phyloP scores from a whole-genome alignment of 2,797 vertebrate species.

The Hippocampus kuda region DNA sequence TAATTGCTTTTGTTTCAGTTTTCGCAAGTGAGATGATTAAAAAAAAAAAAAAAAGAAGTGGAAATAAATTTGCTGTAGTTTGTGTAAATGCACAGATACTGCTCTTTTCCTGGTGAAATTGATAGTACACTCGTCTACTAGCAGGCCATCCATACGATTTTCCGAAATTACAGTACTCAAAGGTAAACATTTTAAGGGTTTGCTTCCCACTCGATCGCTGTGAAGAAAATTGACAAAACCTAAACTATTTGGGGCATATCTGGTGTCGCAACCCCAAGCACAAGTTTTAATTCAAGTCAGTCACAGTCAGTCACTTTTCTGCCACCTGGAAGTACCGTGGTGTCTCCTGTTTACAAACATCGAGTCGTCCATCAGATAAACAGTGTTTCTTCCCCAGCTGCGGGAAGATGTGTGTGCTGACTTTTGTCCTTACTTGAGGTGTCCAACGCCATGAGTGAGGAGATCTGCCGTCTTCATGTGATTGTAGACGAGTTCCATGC shows the following conservation, averaged over 20 bases:
- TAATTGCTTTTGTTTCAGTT: too few species aligned
- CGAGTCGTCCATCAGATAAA: background rate
- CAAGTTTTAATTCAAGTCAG: too few species aligned
- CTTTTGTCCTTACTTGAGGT: slow-evolving; percentile 65
- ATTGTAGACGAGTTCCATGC: slow-evolving; percentile 85
- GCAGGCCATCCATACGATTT: background rate
- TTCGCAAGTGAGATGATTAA: too few species aligned
- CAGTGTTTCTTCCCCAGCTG: background rate
- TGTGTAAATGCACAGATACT: too few species aligned
- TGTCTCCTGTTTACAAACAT: background rate
- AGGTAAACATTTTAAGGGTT: too few species aligned
- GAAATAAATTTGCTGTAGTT: too few species aligned
- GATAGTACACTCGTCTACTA: too few species aligned
- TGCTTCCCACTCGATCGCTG: too few species aligned
- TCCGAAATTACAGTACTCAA: background rate
- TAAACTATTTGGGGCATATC: background rate
- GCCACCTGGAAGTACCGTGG: background rate
- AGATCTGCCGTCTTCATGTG: slow-evolving; percentile 88
- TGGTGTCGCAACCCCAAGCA: background rate
- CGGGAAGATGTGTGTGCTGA: background rate
- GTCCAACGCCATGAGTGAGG: slow-evolving; percentile 88
- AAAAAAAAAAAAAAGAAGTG: too few species aligned
- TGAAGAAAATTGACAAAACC: background rate
- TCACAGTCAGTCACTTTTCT: background rate
- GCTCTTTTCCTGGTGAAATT: too few species aligned